Percentiles rank a stretch among this genome's conserved stretches.
Conservation (phyloP, 2,888 invertebrate genomes). For the Pimpla rufipes region DNA sequence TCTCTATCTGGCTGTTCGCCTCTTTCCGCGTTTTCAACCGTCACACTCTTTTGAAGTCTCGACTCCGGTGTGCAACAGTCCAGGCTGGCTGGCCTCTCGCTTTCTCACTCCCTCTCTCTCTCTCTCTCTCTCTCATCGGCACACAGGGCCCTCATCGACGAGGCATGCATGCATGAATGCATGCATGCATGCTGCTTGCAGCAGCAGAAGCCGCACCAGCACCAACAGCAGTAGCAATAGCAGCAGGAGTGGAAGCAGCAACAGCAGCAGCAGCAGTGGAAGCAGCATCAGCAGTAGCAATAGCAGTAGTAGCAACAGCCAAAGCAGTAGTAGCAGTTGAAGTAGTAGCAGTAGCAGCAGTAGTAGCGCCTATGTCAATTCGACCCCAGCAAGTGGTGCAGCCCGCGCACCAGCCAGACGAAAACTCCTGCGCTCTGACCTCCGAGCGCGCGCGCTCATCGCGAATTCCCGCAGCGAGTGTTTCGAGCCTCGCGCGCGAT, state of each 20-base stretch:
- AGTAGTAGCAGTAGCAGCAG: too few species aligned
- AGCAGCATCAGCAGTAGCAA: too few species aligned
- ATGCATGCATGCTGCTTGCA: not conserved
- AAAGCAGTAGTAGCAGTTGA: too few species aligned
- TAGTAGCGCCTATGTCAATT: slow-evolving; percentile 37
- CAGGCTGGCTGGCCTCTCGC: slow-evolving; percentile 31
- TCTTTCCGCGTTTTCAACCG: slow-evolving; percentile 55
- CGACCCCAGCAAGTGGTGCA: slow-evolving; percentile 55
- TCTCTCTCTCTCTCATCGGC: not conserved
- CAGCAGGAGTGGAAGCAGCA: too few species aligned
- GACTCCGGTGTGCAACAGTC: slow-evolving; percentile 40
- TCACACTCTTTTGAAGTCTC: slow-evolving; percentile 60
- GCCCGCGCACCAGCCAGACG: slow-evolving; percentile 33
- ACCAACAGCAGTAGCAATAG: not conserved
- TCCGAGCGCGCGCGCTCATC: slow-evolving; percentile 20
- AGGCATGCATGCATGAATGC: slow-evolving; percentile 9
- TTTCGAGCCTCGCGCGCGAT: slow-evolving; percentile 17
- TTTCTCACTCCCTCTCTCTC: too few species aligned
- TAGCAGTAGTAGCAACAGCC: too few species aligned
- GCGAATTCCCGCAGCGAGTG: slow-evolving; percentile 27
- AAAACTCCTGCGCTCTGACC: slow-evolving; percentile 1
- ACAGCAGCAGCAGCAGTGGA: not conserved
- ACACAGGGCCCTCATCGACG: slow-evolving; percentile 39
- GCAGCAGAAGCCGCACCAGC: not conserved
- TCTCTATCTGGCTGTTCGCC: slow-evolving; percentile 43